Conservation (phyloP, 1,140 invertebrate species). For the Wasmannia auropunctata region DNA sequence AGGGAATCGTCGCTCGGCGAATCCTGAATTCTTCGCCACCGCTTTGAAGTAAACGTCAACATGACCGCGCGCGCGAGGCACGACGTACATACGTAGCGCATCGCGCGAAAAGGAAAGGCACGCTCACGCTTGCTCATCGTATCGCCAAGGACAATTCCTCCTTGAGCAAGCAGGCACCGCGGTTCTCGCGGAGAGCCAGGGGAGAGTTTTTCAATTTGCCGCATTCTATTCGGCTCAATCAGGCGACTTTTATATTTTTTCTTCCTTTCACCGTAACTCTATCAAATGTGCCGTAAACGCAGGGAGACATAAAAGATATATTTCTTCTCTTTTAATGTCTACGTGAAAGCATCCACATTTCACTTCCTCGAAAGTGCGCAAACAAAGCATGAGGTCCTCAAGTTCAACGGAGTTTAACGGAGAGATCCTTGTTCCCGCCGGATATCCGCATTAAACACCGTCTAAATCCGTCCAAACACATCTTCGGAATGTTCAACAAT, state of each 20-base stretch:
- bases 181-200: neutral
- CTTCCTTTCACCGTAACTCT: neutral
- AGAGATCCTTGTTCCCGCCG: neutral
- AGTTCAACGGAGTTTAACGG: neutral
- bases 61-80: neutral
- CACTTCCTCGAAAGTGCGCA: neutral
- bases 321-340: neutral
- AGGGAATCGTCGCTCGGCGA: conserved; percentile 4
- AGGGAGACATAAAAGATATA: neutral
- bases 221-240: neutral
- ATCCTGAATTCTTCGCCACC: neutral
- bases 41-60: neutral
- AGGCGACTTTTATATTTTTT: neutral
- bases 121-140: neutral
- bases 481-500: neutral
- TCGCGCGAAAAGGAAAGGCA: conserved; percentile 3
- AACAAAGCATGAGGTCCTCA: neutral
- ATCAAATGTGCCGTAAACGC: neutral
- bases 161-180: neutral
- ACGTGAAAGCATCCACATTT: neutral
- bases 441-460: neutral
- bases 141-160: neutral
- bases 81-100: neutral
- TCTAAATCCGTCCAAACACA: no score
- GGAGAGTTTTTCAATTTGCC: neutral